A percentile compares a stretch with the other conserved stretches of the same genome.
Conservation (phyloP, 2,797 vertebrate genomes). For the Dipus sagitta region DNA sequence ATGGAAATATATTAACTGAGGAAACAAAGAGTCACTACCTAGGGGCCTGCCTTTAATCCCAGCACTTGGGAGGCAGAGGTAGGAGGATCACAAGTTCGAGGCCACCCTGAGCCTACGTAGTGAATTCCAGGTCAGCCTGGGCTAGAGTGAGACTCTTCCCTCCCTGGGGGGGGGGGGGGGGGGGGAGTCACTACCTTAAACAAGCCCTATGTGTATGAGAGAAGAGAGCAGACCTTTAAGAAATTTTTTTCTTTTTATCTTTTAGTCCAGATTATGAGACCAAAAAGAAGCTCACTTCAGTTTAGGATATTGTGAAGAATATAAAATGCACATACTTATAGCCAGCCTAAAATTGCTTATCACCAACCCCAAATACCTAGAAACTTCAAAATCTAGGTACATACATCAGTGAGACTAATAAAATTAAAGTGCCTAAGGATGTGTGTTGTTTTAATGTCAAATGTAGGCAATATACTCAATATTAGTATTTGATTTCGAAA, state of each 20-base stretch:
- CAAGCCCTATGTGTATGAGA: slow-evolving; percentile 7
- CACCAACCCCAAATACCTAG: not conserved
- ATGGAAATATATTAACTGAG: not conserved
- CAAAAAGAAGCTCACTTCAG: slow-evolving; percentile 46
- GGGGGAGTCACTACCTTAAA: not conserved
- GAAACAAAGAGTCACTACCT: not conserved
- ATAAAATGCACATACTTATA: not conserved
- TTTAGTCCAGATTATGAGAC: not conserved
- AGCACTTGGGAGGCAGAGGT: too few species aligned
- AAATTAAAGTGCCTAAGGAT: not conserved
- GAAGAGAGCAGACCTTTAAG: not conserved
- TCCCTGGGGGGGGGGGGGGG: too few species aligned
- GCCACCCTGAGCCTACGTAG: too few species aligned
- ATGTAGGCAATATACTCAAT: slow-evolving; percentile 23
- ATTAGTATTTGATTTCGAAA: slow-evolving; percentile 48
- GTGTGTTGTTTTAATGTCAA: not conserved
- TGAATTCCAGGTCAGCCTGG: too few species aligned
- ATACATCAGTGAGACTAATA: slow-evolving; percentile 9
- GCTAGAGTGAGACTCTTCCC: too few species aligned
- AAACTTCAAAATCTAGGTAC: slow-evolving; percentile 15
- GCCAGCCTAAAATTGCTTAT: slow-evolving; percentile 49
- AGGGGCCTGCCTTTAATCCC: too few species aligned
- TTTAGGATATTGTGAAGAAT: slow-evolving; percentile 52
- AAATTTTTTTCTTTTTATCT: not conserved
- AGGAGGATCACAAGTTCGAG: too few species aligned